Evolutionary conservation across 2,797 vertebrate species (phyloP).

Genomic region (Gymnocypris eckloni): DNA sequence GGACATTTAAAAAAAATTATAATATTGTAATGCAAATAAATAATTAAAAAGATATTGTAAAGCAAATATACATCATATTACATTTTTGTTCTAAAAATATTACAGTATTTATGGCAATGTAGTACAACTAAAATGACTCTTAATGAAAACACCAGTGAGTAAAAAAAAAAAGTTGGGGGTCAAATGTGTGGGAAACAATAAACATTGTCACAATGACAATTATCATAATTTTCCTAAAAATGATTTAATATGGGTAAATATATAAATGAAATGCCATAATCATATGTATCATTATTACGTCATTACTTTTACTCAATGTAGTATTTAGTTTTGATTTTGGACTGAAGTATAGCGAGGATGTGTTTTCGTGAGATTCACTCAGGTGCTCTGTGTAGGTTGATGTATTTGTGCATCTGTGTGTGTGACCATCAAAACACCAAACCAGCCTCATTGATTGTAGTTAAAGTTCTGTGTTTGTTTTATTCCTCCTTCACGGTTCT

Average conservation of each 20-base stretch:
- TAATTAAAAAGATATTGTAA: not conserved
- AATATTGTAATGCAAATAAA: not conserved
- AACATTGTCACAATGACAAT: not conserved
- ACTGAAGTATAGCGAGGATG: not conserved
- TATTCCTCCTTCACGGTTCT: conserved; percentile 62
- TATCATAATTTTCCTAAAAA: not conserved
- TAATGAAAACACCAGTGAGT: not conserved
- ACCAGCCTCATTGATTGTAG: conserved; percentile 14
- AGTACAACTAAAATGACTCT: not conserved
- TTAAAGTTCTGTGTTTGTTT: conserved; percentile 10
- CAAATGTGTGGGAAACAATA: not conserved
- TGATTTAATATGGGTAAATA: not conserved
- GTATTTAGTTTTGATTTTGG: conserved; percentile 3
- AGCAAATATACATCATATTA: not conserved
- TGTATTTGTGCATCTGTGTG: conserved; percentile 11
- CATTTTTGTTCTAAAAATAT: not conserved
- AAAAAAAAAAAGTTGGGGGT: not conserved
- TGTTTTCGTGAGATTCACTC: not conserved
- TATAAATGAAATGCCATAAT: not conserved
- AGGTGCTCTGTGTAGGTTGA: not conserved
- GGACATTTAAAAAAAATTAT: not conserved
- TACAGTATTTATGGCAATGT: not conserved
- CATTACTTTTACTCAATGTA: not conserved
- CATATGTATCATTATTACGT: not conserved
- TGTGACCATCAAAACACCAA: conserved; percentile 19